These are phyloP conservation scores for Pristionchus fissidentatus DNA, from an alignment of 2,888 invertebrate genomes.

Conservation along the genomic window DNA sequence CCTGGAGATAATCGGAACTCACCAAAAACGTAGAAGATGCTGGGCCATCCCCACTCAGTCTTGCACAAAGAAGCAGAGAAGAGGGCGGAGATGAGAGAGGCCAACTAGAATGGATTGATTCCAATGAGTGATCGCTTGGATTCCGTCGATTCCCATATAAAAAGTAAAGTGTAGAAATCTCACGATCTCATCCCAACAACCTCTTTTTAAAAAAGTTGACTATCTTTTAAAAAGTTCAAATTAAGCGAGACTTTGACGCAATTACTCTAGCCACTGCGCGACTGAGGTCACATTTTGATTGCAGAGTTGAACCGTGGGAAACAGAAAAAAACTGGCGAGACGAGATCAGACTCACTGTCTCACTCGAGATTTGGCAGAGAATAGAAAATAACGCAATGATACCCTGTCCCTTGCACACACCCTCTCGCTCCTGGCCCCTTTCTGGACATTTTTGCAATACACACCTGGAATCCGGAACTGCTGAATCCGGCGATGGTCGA, in stretches of 20 bases:
- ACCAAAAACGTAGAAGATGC: conserved; percentile 43
- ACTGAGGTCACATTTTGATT: conserved; percentile 24
- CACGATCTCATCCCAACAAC: too few species aligned
- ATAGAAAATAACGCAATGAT: too few species aligned
- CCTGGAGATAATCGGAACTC: neutral
- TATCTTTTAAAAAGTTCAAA: too few species aligned
- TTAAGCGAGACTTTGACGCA: too few species aligned
- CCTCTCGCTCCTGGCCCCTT: too few species aligned
- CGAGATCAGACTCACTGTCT: neutral
- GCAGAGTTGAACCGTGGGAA: neutral
- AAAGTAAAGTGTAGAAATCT: too few species aligned
- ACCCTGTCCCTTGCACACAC: too few species aligned
- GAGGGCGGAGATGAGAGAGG: conserved; percentile 37
- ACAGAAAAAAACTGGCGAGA: neutral
- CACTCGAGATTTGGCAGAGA: neutral
- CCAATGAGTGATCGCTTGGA: neutral
- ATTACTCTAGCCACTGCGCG: too few species aligned
- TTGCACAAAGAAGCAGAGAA: conserved; percentile 36
- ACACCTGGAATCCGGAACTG: conserved; percentile 41
- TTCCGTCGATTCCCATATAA: too few species aligned
- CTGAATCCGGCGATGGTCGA: conserved; percentile 22
- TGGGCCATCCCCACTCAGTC: conserved; percentile 40
- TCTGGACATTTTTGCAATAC: neutral
- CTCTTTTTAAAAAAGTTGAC: too few species aligned
- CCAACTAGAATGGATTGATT: conserved; percentile 17